These are phyloP conservation scores for Apamea crenata DNA, from an alignment of 2,888 invertebrate species.

Conservation along the genomic window DNA sequence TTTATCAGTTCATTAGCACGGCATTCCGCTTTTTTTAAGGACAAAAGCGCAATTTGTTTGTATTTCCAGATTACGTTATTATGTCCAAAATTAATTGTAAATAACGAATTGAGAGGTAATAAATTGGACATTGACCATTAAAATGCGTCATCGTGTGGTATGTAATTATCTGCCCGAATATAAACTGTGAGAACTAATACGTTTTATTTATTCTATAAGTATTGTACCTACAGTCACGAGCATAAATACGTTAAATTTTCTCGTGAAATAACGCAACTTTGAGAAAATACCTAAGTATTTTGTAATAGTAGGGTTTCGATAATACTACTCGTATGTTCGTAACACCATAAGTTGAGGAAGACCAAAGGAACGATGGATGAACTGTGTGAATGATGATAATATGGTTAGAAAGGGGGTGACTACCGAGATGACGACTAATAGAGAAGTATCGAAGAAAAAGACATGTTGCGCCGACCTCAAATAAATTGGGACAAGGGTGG, in stretches of 20 bases:
- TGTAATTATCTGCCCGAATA: not conserved
- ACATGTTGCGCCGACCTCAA: not conserved
- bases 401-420: not conserved
- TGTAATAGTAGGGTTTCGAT: not conserved
- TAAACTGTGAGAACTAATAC: not conserved
- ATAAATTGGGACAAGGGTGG: not conserved
- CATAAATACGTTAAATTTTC: no score
- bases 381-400: not conserved
- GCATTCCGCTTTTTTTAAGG: slow-evolving; percentile 15
- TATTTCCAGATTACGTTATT: slow-evolving; percentile 20
- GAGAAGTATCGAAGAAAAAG: not conserved
- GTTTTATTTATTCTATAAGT: not conserved
- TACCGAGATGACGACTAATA: not conserved
- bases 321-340: not conserved
- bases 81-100: slow-evolving; percentile 8
- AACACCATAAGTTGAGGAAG: not conserved
- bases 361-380: not conserved
- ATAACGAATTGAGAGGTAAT: slow-evolving; percentile 41
- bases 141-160: slow-evolving; percentile 23
- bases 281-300: not conserved
- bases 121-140: slow-evolving; percentile 41
- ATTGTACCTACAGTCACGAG: not conserved
- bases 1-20: slow-evolving; percentile 51
- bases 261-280: not conserved
- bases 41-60: slow-evolving; percentile 17